phyloP scores from a whole-genome alignment of 2,888 invertebrate genomes.

The Himalopsyche japonica region DNA sequence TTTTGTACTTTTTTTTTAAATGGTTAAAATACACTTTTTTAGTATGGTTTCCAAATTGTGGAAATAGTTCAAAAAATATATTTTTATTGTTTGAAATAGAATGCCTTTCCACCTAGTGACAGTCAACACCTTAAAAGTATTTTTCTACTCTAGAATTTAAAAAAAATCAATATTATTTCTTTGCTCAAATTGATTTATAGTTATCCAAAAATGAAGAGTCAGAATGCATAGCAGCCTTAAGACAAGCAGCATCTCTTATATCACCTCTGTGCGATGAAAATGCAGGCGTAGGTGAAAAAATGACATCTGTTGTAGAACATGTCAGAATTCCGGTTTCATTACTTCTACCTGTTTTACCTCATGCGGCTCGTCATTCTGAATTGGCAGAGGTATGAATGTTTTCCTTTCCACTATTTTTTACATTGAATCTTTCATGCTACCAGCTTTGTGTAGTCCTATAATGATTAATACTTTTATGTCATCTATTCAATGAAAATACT shows the following conservation, averaged over 20 bases:
- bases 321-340: constrained; percentile 30
- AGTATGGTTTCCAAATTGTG: too few relatives aligned
- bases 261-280: constrained; percentile 54
- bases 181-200: not conserved
- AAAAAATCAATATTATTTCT: not conserved
- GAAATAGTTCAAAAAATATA: too few relatives aligned
- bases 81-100: too few relatives aligned
- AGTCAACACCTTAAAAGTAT: too few relatives aligned
- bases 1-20: too few relatives aligned
- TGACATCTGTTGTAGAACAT: constrained; percentile 65
- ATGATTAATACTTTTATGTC: not conserved
- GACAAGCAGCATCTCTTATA: constrained; percentile 30
- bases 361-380: constrained; percentile 14
- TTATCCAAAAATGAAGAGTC: constrained; percentile 22
- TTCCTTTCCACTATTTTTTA: too few relatives aligned
- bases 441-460: too few relatives aligned
- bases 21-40: too few relatives aligned
- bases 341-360: constrained; percentile 25
- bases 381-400: constrained; percentile 20
- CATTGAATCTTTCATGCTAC: too few relatives aligned
- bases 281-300: constrained; percentile 47
- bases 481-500: not conserved
- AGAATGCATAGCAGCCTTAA: constrained; percentile 27
- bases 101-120: too few relatives aligned
- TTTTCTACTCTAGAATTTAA: too few relatives aligned